A percentile compares a stretch with the other conserved stretches of the same genome.
Conservation (phyloP, 2,113 vertebrate genomes). For the Bothrops jararaca region DNA sequence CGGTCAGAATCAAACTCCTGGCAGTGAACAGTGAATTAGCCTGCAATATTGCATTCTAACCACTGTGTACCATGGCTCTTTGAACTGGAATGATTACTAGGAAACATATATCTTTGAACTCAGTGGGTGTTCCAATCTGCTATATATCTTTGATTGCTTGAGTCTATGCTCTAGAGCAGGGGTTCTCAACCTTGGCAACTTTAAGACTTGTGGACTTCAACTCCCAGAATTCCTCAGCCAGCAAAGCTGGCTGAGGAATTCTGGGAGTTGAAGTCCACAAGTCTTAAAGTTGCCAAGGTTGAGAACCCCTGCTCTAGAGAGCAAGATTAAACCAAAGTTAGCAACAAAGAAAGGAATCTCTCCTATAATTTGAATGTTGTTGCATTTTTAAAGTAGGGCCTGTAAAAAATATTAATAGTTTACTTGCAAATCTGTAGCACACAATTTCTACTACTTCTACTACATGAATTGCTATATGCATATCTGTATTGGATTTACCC, state of each 20-base stretch:
- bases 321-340: background rate
- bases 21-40: background rate
- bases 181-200: no score
- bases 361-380: background rate
- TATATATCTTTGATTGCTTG: background rate
- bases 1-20: background rate
- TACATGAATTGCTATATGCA: background rate
- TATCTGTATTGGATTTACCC: background rate
- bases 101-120: background rate
- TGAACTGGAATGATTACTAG: background rate
- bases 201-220: no score
- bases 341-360: background rate
- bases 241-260: no score
- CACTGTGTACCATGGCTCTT: background rate
- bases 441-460: background rate
- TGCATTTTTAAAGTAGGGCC: background rate
- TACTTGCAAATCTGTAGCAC: background rate
- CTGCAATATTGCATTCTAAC: background rate
- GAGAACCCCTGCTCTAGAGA: background rate
- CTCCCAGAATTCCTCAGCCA: no score
- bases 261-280: no score
- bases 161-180: background rate
- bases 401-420: background rate
- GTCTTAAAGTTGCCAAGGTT: no score
- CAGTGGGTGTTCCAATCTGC: background rate